phyloP scores from a whole-genome alignment of 92 coral and sea anemone species.

The Siderastrea radians region DNA sequence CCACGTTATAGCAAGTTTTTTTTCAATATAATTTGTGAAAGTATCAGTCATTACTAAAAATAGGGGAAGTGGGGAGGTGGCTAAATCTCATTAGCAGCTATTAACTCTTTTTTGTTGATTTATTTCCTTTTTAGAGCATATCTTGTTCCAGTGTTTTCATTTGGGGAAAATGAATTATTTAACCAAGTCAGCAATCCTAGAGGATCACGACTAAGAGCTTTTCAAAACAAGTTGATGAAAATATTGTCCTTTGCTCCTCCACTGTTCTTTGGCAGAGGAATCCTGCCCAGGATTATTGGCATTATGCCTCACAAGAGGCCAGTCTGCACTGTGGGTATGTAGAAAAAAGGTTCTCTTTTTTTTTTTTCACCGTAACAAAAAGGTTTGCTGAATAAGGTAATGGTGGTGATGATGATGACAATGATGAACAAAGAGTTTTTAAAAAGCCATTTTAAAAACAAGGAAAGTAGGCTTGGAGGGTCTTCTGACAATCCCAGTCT shows the following conservation, averaged over 20 bases:
- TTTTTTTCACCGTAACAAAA: no score
- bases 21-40: no score
- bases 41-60: no score
- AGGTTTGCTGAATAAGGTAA: no score
- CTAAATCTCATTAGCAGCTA: no score
- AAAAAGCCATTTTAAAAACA: no score
- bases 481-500: no score
- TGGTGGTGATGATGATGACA: no score
- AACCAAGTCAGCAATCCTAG: slow-evolving; percentile 89
- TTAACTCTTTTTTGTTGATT: neutral
- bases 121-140: slow-evolving; percentile 78
- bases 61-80: neutral
- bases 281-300: slow-evolving; percentile 72
- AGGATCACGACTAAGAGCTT: slow-evolving; percentile 85
- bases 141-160: slow-evolving; percentile 96
- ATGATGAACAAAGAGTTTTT: no score
- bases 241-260: slow-evolving; percentile 94
- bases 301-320: slow-evolving; percentile 89
- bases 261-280: slow-evolving; percentile 93
- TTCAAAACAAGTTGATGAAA: slow-evolving; percentile 87
- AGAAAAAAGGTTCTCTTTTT: no score
- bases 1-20: no score
- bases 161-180: slow-evolving; percentile 98
- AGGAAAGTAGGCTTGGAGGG: no score
- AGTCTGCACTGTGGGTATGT: slow-evolving; percentile 93